A percentile compares a stretch with the other conserved stretches of the same genome.
These are phyloP conservation scores for Crossoptilon crossoptilon DNA, from an alignment of 2,797 vertebrate genomes.

Conservation along the genomic window DNA sequence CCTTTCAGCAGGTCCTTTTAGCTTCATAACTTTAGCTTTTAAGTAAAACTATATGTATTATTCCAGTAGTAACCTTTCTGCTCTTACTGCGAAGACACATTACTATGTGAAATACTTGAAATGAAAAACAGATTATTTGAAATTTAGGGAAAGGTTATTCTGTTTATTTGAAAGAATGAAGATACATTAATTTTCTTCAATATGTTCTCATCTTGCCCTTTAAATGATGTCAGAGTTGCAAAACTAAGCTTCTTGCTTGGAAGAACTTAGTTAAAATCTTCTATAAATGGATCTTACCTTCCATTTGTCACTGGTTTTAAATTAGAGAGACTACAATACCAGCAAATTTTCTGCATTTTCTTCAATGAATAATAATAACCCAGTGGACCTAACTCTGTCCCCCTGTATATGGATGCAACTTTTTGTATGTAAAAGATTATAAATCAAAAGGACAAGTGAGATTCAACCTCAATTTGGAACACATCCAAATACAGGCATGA, in stretches of 20 bases:
- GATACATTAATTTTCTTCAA: neutral
- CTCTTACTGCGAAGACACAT: neutral
- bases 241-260: neutral
- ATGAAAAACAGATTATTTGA: neutral
- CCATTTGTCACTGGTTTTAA: neutral
- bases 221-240: neutral
- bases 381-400: conserved; percentile 9
- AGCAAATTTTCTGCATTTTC: neutral
- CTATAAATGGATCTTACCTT: neutral
- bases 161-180: neutral
- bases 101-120: neutral
- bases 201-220: neutral
- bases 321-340: neutral
- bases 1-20: neutral
- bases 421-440: neutral
- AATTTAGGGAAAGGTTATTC: neutral
- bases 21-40: neutral
- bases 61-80: neutral
- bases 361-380: neutral
- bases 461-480: neutral
- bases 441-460: conserved; percentile 29
- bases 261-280: neutral
- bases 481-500: neutral
- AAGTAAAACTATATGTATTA: neutral
- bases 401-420: neutral